Conservation (phyloP, 2,888 invertebrate species). For the Xanthorhoe designata region DNA sequence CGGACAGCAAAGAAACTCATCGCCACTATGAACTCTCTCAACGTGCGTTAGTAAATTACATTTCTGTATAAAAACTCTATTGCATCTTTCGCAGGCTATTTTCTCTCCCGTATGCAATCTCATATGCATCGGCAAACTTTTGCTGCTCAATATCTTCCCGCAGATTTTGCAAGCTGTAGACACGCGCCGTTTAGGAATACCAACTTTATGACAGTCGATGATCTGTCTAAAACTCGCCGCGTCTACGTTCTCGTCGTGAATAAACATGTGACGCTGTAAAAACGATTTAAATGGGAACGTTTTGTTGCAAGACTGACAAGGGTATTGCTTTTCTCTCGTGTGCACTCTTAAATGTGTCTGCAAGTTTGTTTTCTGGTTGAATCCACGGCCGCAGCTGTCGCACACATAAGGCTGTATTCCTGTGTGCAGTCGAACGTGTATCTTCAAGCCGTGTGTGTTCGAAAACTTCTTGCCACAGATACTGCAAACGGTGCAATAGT, state of each 20-base stretch:
- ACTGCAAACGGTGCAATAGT: constrained; percentile 24
- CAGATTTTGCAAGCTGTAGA: constrained; percentile 11
- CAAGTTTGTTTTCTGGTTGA: constrained; percentile 26
- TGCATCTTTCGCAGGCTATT: constrained; percentile 18
- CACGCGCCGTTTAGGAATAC: constrained; percentile 2
- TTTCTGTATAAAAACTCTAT: constrained; percentile 19
- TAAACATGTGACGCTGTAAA: constrained; percentile 21
- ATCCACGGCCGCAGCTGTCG: constrained; percentile 23
- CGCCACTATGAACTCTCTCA: constrained; percentile 19
- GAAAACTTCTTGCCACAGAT: constrained; percentile 23
- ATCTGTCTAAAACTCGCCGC: constrained; percentile 11
- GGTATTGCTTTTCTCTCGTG: constrained; percentile 16
- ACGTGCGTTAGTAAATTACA: constrained; percentile 24
- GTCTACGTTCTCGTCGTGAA: constrained; percentile 12
- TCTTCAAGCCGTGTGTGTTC: constrained; percentile 8
- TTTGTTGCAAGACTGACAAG: constrained; percentile 20
- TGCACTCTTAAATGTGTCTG: constrained; percentile 27
- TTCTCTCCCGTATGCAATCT: constrained; percentile 11
- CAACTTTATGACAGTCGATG: constrained; percentile 23
- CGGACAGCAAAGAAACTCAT: constrained; percentile 15
- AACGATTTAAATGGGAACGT: constrained; percentile 19
- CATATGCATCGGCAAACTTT: constrained; percentile 16
- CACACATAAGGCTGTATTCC: constrained; percentile 25
- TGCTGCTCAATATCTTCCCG: constrained; percentile 10
- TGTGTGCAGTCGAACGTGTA: constrained; percentile 22